Evolutionary conservation across 1,140 invertebrate species (phyloP), one percentile per base, ranked within the genome.

Genomic region (Palaemon carinicauda): DNA sequence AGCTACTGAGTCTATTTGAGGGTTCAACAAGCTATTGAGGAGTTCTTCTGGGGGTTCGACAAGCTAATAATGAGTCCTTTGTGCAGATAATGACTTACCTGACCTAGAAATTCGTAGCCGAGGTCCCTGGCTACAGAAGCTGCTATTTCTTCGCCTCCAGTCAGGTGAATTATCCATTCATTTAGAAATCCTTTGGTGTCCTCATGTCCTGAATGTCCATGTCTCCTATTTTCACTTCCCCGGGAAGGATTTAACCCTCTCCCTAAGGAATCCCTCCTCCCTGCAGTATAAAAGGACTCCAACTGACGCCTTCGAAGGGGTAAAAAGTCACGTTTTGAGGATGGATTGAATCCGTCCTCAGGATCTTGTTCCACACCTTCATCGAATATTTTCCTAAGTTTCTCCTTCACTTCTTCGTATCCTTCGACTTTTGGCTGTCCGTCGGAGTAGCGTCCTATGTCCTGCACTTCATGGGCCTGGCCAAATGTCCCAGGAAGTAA

Each of bases 81-180:
- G n/a, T n/a, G n/a, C n/a, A n/a, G n/a, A n/a, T 24, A 73, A 5
- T 51, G 9, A 9, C 82, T 21, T 51, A 85, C 83, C 83, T 86
- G 83, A 1, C 83, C 83, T 3, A 79, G 77, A 51, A 86, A 86
- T 1, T 69, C 50, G 33, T 86, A 86, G 4, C 83, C 83, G 31
- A 86, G 54, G 77, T 86, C 83, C 77, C 53, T 69, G 17, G 83
- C 83, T 19, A 86, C 51, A 15, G 83, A 27, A 3, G 60, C 60
- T 1, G 83, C 77, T 31, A 86, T 50, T 17, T 73, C 60, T 19
- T 3, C n/a, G 0, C 83, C 83, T 4, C 83, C 83, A 14, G 83
- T 54, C 56, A 86, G 54, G 50, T 86, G 83, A 12, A 86, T 77
- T 29, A 80, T 56, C 83, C 83, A 86, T 50, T 86, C 83, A 65